Base-by-base conservation (phyloP, 2,113 vertebrate genomes). In the Sorex araneus region DNA sequence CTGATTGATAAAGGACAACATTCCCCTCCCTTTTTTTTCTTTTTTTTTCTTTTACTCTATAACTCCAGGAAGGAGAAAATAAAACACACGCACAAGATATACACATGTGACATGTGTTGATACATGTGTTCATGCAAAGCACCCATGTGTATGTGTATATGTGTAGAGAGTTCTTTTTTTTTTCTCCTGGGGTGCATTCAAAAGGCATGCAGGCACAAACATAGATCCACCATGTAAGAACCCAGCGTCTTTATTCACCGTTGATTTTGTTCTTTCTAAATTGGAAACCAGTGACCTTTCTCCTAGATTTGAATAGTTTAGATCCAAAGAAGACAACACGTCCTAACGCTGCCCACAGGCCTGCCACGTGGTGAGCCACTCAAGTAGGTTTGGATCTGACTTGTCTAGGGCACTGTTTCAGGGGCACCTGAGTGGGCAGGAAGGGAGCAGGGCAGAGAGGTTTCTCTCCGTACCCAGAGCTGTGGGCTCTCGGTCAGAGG, bases 1-100 rank as follows among this genome's bases (percentile, higher is more conserved):
- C 94, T 96, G 96, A 97, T 97, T 96, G 96, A 97, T 97, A 97
- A 97, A 98, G 94, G 96, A 93, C 93, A 97, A 89, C 63, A 36
- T 91, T 94, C 94, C 84, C 47, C 36, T 57, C 40, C 47, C 28
- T 83, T 57, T 71, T 73, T 45, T 63, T 34, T 34, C 97, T 92
- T 45, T 63, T 34, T 34, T 97, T 92, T 40, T 7, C 40, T 97
- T 97, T 96, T 95, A 87, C 94, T 93, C 4, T 70, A 60, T 89
- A 96, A 88, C 91, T 97, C 91, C 95, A 74, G 95, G 94, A 15
- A 63, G 69, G 63, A 36, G 28, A 8, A 63, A 73, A 86, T 40
- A 90, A 23, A 91, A 45, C 15, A 45, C 15, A 63, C 21, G 23
- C 9, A 40, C 8, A n/a, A 66, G 18, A 78, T 7, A 67, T 13